Conservation (phyloP, 1,140 invertebrate genomes). For the Leucophenga varia region DNA sequence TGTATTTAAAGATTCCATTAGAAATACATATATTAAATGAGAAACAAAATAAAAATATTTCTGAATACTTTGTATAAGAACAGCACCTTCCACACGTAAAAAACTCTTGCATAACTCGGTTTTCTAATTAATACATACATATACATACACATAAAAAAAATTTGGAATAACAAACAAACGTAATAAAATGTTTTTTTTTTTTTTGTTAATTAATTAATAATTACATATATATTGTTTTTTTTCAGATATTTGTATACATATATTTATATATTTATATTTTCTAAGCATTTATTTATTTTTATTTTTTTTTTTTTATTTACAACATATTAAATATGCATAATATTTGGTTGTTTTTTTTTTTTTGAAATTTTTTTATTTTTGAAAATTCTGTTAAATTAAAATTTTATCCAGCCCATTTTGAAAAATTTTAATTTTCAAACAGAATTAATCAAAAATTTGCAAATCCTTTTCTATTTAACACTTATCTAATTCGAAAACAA, state of each 20-base stretch:
- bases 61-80: too few species aligned
- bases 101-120: too few species aligned
- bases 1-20: too few species aligned
- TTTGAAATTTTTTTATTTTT: slow-evolving; percentile 1
- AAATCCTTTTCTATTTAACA: slow-evolving; percentile 10
- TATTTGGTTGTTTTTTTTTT: slow-evolving; percentile 6
- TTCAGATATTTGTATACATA: slow-evolving; percentile 6
- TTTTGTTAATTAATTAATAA: slow-evolving; percentile 15
- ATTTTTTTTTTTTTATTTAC: slow-evolving; percentile 1
- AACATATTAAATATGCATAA: slow-evolving; percentile 6
- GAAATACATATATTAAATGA: too few species aligned
- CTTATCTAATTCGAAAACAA: neutral
- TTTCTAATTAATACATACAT: slow-evolving; percentile 3
- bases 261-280: slow-evolving; percentile 1
- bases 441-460: too few species aligned
- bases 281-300: neutral
- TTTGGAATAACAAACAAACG: neutral
- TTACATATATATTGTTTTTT: slow-evolving; percentile 1
- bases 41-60: too few species aligned
- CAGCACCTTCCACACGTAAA: neutral
- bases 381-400: slow-evolving; percentile 29
- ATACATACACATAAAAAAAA: slow-evolving; percentile 2
- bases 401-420: slow-evolving; percentile 46
- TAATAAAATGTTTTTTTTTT: too few species aligned
- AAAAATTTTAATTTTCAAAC: slow-evolving; percentile 41